Conservation (phyloP, 2,888 invertebrate genomes). For the Epirrhoe tristata region DNA sequence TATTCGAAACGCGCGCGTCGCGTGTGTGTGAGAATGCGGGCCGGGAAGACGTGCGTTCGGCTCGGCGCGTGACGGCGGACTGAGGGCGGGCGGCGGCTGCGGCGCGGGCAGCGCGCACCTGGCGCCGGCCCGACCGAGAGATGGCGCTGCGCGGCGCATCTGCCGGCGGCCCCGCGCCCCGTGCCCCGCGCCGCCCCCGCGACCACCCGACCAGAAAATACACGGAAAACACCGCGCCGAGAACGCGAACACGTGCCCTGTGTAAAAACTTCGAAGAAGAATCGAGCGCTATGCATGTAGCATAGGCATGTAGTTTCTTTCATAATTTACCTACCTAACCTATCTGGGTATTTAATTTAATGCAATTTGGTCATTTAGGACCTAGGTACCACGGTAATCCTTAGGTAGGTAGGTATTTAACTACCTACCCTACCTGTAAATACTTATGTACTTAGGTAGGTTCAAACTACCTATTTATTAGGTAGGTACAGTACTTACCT, state of each 20-base stretch:
- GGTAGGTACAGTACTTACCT: too few species aligned
- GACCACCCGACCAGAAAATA: constrained; percentile 77
- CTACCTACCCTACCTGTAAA: neutral
- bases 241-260: constrained; percentile 78
- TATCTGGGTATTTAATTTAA: neutral
- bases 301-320: constrained; percentile 58
- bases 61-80: constrained; percentile 82
- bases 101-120: constrained; percentile 79
- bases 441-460: too few species aligned
- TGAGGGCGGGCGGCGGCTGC: constrained; percentile 80
- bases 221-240: constrained; percentile 79
- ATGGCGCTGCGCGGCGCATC: constrained; percentile 84
- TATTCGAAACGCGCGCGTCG: constrained; percentile 83
- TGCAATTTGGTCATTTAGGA: too few species aligned
- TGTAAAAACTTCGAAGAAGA: constrained; percentile 72
- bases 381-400: too few species aligned
- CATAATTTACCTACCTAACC: constrained; percentile 3
- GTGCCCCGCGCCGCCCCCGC: constrained; percentile 51
- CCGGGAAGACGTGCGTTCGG: constrained; percentile 71
- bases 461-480: too few species aligned
- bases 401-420: neutral
- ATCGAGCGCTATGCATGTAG: constrained; percentile 56
- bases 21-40: constrained; percentile 69
- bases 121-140: constrained; percentile 72
- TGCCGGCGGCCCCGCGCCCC: constrained; percentile 65